phyloP scores from a whole-genome alignment of 1,140 invertebrate species.

The Diuraphis noxia region DNA sequence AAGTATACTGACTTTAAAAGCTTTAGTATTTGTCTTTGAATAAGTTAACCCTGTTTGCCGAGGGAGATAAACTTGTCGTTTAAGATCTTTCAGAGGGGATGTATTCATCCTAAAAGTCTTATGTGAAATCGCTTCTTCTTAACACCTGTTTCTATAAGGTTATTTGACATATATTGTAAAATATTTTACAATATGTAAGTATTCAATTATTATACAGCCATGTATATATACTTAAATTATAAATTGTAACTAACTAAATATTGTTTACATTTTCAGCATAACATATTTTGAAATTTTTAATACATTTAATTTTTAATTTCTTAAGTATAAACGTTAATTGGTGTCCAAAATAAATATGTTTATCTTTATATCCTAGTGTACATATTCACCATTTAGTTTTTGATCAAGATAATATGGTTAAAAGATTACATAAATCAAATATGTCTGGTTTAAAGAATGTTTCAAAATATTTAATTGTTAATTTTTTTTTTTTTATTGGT shows the following conservation, averaged over 20 bases:
- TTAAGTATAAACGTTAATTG: background rate
- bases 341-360: background rate
- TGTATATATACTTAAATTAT: background rate
- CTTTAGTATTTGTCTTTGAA: slow-evolving; percentile 49
- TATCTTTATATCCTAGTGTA: background rate
- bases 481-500: background rate
- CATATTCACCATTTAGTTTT: background rate
- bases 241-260: no score
- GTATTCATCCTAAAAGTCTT: background rate
- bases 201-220: background rate
- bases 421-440: background rate
- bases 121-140: background rate
- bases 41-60: slow-evolving; percentile 35
- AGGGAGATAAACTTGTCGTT: slow-evolving; percentile 42
- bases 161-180: background rate
- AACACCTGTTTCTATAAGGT: slow-evolving; percentile 34
- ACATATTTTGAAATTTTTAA: background rate
- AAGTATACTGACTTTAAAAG: slow-evolving; percentile 38
- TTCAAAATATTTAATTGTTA: background rate
- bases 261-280: background rate
- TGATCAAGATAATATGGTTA: background rate
- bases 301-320: background rate
- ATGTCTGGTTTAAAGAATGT: background rate
- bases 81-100: background rate
- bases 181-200: background rate